Base-by-base conservation (phyloP, 53 echinoderm and acorn worm species). In the Pentamera pediparva region DNA sequence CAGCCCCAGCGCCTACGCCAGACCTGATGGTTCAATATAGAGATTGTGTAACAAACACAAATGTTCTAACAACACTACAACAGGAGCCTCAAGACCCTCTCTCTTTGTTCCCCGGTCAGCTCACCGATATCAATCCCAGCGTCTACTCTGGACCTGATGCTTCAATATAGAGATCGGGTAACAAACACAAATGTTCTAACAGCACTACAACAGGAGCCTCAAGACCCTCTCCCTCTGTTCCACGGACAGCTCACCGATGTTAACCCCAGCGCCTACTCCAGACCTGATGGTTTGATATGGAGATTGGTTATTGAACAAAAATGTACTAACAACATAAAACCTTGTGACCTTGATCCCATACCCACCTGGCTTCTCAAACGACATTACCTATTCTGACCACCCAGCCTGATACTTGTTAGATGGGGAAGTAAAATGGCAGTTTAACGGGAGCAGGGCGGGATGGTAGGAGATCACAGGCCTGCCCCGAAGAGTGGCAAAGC, bases 191-290 rank as follows among this genome's bases (percentile, higher is more conserved):
- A 45, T 45, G 47, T 45, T 15, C 12, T 15, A n/a, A 45, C 12
- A 0, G 1, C 0, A 45, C 12, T n/a, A 15, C 47, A 95, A 95
- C 38, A 95, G 63, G 36, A 96, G 41, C 55, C 96, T 76, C 22
- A 96, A 61, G 13, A 96, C 78, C 15, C 87, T 82, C 73, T 96
- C 96, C 59, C 91, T 79, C 72, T 96, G 96, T 55, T 96, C 96
- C 96, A 91, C 91, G 2, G 96, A 91, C 29, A 96, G 78, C 21
- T 96, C 96, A 67, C 85, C 75, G 63, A 96, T 82, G 54, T 96
- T 91, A 30, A 96, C 41, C 54, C 86, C 88, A 22, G 59, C 79
- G 33, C 91, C 86, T 30, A 96, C 56, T 12, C 96, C 96, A 87
- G 88, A 61, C 96, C 96, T 96, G 45, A 5, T 28, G 24, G 53